These are phyloP conservation scores for Tetheella fluctuosa DNA, from an alignment of 2,888 invertebrate species.

Conservation along the genomic window DNA sequence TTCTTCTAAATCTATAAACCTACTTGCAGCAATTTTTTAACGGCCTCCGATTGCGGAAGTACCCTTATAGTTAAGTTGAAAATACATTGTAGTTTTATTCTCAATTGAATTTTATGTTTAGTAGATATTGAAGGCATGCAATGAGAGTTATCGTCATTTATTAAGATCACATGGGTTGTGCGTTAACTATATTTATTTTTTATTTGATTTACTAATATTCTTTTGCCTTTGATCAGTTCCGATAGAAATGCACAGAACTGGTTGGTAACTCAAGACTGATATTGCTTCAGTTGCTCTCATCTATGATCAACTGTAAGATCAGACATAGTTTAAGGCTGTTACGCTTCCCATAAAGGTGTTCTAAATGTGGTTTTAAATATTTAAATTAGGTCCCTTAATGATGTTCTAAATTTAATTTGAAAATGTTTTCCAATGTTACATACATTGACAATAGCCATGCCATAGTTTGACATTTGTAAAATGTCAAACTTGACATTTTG, in stretches of 20 bases:
- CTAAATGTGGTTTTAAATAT: no score
- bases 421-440: no score
- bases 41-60: slow-evolving; percentile 38
- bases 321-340: background rate
- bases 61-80: slow-evolving; percentile 49
- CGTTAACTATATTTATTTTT: slow-evolving; percentile 50
- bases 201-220: background rate
- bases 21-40: slow-evolving; percentile 68
- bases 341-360: background rate
- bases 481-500: no score
- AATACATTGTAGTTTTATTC: slow-evolving; percentile 48
- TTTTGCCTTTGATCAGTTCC: background rate
- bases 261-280: background rate
- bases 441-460: no score
- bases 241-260: background rate
- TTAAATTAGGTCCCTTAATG: no score
- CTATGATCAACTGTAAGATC: background rate
- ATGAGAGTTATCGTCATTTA: slow-evolving; percentile 46
- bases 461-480: no score
- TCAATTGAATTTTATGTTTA: slow-evolving; percentile 33
- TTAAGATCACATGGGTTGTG: slow-evolving; percentile 67
- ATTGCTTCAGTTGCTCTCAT: background rate
- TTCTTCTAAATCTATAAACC: slow-evolving; percentile 51
- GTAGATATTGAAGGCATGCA: slow-evolving; percentile 54
- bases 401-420: no score